Base-by-base conservation (phyloP, 1,140 invertebrate species). In the Hydropsyche tenuis region DNA sequence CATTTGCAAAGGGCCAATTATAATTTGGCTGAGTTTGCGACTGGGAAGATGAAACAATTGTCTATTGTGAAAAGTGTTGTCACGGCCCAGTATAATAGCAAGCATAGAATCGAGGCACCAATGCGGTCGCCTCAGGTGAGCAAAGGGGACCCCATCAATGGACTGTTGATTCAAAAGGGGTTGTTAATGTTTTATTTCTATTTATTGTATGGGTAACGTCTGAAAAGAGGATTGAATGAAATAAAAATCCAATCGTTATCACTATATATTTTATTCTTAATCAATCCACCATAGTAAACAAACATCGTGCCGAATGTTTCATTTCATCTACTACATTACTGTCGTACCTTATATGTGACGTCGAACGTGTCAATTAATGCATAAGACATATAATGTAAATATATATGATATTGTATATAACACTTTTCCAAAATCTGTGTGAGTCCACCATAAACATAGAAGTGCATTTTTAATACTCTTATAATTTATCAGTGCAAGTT, bases 211-310 rank as follows among this genome's bases (percentile, higher is more conserved):
- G 9, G 3, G 30, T 37, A 37, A 37, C 30, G n/a, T n/a, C n/a
- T n/a, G n/a, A n/a, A n/a, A n/a, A 7, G 23, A 60, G 56, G 56
- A 60, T 23, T 25, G 23, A 60, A 11, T 23, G 25, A 60, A 60
- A 23, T 12, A 22, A 60, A 56, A 70, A 53, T 43, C 48, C 45
- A 51, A 69, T 18, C n/a, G 1, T 20, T 56, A 12, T 16, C 23
- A 53, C 51, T 70, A 56, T 65, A 72, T 73, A 70, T 73, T 74
- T 66, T 63, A 72, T 74, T 69, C 74, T 73, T 72, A 69, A 77
- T 77, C 69, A 75, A 77, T 73, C 76, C 76, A 77, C 68, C 76
- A 73, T 75, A 74, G 76, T 77, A 77, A 72, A 77, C 76, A 70
- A 73, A 25, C 43, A 56, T 77, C 43, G 74, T 69, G 70, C 68